Percentiles rank a stretch among this genome's conserved stretches.
phyloP scores from a whole-genome alignment of 2,113 vertebrate genomes.

The Lampris incognitus region DNA sequence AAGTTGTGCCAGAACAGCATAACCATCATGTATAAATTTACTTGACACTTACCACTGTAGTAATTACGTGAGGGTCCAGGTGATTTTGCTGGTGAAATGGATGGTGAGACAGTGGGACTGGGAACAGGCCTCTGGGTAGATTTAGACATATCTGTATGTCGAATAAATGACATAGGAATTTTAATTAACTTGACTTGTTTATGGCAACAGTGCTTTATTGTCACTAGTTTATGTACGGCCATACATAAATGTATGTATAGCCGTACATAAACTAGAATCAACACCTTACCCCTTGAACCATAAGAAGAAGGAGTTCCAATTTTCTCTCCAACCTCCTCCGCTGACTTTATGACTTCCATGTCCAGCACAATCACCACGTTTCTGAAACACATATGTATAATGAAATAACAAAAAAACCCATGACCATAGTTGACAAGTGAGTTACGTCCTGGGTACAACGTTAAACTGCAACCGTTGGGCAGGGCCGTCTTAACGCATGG shows the following conservation, averaged over 20 bases:
- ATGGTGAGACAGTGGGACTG: conserved; percentile 3
- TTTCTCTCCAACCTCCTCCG: conserved; percentile 79
- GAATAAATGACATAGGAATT: conserved; percentile 7
- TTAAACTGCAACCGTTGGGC: too few species aligned
- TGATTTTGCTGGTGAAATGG: conserved; percentile 10
- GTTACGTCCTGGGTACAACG: too few species aligned
- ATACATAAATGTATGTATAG: conserved; percentile 5
- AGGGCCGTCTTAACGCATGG: too few species aligned
- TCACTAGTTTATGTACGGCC: background rate
- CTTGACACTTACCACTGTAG: conserved; percentile 56
- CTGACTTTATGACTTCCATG: conserved; percentile 84
- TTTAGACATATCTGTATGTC: conserved; percentile 36
- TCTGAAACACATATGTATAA: conserved; percentile 63
- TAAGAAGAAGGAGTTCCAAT: conserved; percentile 88
- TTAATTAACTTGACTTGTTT: background rate
- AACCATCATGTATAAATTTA: background rate
- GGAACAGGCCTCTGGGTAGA: conserved; percentile 27
- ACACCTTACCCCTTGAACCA: conserved; percentile 78
- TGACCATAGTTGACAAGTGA: too few species aligned
- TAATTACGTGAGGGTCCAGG: conserved; percentile 46
- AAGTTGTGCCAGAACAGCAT: background rate
- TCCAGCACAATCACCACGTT: conserved; percentile 87
- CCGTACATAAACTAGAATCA: conserved; percentile 1
- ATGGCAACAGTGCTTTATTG: background rate
- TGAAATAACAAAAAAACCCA: background rate